Conservation (phyloP, 2,888 invertebrate species). For the Drosophila greeni region DNA sequence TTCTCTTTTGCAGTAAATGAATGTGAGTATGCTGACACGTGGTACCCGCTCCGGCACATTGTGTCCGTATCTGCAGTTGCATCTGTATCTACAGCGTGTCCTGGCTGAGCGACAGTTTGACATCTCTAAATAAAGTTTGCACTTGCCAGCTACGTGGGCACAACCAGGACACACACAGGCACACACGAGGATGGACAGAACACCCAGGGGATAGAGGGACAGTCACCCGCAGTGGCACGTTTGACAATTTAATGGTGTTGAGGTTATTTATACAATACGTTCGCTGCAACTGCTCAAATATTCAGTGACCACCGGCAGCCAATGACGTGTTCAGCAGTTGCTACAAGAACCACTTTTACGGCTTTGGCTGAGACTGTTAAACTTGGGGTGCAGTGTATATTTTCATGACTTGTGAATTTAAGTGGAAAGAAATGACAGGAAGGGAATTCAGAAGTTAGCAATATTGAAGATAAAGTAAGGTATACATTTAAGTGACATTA, state of each 20-base stretch:
- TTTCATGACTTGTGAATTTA: neutral
- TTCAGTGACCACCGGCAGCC: slow-evolving; percentile 43
- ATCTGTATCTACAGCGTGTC: slow-evolving; percentile 28
- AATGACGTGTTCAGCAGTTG: slow-evolving; percentile 31
- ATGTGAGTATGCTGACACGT: slow-evolving; percentile 30
- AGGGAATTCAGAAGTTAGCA: neutral
- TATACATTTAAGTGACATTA: no score
- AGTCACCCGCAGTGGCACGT: slow-evolving; percentile 37
- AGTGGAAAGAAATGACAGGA: neutral
- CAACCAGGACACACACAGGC: slow-evolving; percentile 26
- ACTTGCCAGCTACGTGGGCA: slow-evolving; percentile 57
- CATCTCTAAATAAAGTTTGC: slow-evolving; percentile 71
- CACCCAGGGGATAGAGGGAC: slow-evolving; percentile 21
- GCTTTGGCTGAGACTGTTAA: slow-evolving; percentile 1
- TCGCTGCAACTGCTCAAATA: slow-evolving; percentile 58
- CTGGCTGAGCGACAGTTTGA: slow-evolving; percentile 68
- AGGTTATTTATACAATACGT: slow-evolving; percentile 69
- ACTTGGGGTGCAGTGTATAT: neutral
- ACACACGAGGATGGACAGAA: no score
- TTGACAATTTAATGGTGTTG: slow-evolving; percentile 71
- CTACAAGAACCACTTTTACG: slow-evolving; percentile 18
- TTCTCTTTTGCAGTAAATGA: slow-evolving; percentile 1
- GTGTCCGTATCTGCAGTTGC: slow-evolving; percentile 40
- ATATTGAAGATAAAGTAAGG: neutral
- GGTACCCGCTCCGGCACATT: slow-evolving; percentile 31